phyloP scores from a whole-genome alignment of 2,113 vertebrate genomes.

The Cinclus mexicanus region DNA sequence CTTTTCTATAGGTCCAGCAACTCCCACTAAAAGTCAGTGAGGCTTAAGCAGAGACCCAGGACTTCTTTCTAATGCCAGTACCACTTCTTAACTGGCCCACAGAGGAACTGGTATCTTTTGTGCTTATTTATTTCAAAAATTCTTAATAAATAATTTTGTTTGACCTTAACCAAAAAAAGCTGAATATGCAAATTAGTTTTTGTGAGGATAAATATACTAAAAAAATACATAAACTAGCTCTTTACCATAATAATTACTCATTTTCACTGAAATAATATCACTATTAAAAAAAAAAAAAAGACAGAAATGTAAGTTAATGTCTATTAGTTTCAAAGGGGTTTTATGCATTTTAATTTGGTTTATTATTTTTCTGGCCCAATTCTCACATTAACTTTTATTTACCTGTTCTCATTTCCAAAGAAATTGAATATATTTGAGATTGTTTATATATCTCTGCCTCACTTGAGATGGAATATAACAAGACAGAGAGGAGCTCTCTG shows the following conservation, averaged over 20 bases:
- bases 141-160: neutral
- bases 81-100: neutral
- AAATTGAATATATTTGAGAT: neutral
- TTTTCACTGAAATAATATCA: neutral
- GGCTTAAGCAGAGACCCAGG: neutral
- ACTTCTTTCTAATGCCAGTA: neutral
- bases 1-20: neutral
- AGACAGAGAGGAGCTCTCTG: neutral
- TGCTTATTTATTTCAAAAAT: neutral
- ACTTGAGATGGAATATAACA: neutral
- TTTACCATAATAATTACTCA: neutral
- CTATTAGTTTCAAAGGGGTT: neutral
- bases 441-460: neutral
- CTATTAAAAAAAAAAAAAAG: neutral
- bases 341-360: neutral
- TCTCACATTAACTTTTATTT: neutral
- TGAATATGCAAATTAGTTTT: neutral
- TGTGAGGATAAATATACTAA: neutral
- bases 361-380: neutral
- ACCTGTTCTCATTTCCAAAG: neutral
- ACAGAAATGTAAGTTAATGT: neutral
- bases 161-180: neutral
- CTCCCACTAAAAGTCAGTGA: constrained; percentile 14
- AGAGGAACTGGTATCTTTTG: neutral
- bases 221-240: neutral